phyloP scores from a whole-genome alignment of 2,113 vertebrate species.

The Cichladusa arquata region DNA sequence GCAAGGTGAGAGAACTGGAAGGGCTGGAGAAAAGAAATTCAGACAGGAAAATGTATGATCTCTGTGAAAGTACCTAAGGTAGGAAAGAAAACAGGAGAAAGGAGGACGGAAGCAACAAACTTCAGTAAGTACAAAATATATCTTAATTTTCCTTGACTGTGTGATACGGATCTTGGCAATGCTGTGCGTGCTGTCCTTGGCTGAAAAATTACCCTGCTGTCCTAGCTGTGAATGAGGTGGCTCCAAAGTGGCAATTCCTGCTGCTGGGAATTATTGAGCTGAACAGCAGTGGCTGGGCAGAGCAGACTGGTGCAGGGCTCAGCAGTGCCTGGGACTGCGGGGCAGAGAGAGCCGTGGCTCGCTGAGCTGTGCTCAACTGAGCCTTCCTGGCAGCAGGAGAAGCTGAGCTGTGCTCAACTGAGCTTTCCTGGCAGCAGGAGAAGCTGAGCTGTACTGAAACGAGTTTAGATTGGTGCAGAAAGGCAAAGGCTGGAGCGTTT shows the following conservation, averaged over 20 bases:
- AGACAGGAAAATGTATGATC: background rate
- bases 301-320: background rate
- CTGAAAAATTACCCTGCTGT: background rate
- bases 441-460: background rate
- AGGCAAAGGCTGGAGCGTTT: background rate
- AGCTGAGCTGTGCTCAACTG: background rate
- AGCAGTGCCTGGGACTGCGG: rapidly evolving
- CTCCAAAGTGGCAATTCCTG: background rate
- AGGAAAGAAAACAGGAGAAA: background rate
- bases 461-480: background rate
- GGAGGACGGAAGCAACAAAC: background rate
- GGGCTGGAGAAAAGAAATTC: background rate
- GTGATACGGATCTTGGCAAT: background rate
- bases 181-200: background rate
- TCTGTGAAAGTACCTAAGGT: background rate
- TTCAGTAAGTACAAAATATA: background rate
- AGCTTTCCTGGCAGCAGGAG: background rate
- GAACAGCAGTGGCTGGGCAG: background rate
- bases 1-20: conserved; percentile 12
- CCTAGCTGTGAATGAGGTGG: background rate
- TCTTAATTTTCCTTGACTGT: background rate
- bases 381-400: background rate
- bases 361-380: background rate
- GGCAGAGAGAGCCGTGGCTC: background rate
- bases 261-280: background rate